A percentile compares a stretch with the other conserved stretches of the same genome.
Evolutionary conservation across 30 jellyfish, hydroid and myxozoan genomes (phyloP).

Genomic region (Turritopsis dohrnii): DNA sequence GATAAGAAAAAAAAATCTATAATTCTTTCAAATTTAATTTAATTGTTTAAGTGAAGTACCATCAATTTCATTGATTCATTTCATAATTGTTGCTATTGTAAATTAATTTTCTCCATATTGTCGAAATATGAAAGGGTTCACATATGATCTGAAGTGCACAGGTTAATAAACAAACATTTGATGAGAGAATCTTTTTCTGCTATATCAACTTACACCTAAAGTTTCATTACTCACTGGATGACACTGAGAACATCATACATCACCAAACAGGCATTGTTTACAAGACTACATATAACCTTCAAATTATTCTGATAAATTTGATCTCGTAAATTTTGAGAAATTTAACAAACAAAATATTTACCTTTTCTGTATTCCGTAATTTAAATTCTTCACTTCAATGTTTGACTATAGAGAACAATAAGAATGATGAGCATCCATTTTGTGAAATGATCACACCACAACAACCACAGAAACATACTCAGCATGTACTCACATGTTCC

Average conservation of each 20-base stretch:
- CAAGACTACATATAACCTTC: too few species aligned
- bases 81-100: too few species aligned
- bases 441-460: not conserved
- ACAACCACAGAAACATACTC: not conserved
- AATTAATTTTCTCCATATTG: too few species aligned
- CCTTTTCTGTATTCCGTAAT: conserved; percentile 16
- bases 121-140: too few species aligned
- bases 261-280: too few species aligned
- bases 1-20: too few species aligned
- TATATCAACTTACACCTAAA: not conserved
- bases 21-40: not conserved
- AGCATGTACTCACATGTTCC: not conserved
- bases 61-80: too few species aligned
- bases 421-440: not conserved
- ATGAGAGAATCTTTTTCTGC: too few species aligned
- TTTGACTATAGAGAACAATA: not conserved
- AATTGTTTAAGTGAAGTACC: not conserved
- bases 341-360: not conserved
- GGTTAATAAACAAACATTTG: too few species aligned
- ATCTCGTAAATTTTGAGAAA: too few species aligned
- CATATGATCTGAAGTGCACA: too few species aligned
- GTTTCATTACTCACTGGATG: not conserved
- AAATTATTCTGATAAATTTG: too few species aligned
- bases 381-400: conserved; percentile 13
- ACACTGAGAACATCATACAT: not conserved